phyloP scores from a whole-genome alignment of 1,140 invertebrate species.

The Caenorhabditis remanei region DNA sequence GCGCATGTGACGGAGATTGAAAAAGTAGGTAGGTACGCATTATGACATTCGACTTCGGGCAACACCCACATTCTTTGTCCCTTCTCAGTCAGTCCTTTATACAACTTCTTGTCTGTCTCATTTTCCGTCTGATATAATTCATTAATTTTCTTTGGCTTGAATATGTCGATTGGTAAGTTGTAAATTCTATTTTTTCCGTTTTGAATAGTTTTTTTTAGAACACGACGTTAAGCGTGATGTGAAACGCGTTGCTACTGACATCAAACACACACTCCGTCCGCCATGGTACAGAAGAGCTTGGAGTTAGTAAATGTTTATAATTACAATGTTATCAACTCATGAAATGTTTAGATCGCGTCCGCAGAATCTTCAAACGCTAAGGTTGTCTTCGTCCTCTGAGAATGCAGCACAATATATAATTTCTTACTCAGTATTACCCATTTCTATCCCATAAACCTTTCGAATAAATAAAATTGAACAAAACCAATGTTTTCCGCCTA shows the following conservation, averaged over 20 bases:
- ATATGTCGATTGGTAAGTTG: conserved; percentile 36
- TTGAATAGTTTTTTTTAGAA: neutral
- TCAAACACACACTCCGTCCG: conserved; percentile 57
- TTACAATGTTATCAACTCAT: neutral
- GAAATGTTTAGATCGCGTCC: conserved; percentile 52
- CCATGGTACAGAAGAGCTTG: conserved; percentile 63
- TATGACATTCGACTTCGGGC: conserved; percentile 40
- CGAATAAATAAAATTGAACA: neutral
- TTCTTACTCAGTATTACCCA: neutral
- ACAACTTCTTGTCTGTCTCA: neutral
- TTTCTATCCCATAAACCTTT: neutral
- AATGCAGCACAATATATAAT: neutral
- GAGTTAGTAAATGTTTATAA: neutral
- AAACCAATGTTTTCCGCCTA: no score
- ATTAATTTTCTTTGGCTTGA: neutral
- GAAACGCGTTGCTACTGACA: conserved; percentile 43
- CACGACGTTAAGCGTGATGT: conserved; percentile 48
- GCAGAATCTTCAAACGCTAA: conserved; percentile 37
- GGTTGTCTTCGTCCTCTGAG: no score
- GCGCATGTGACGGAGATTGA: conserved; percentile 16
- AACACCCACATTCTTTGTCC: conserved; percentile 52
- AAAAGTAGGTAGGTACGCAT: conserved; percentile 15
- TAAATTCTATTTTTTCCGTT: neutral
- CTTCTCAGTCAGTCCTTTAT: neutral
- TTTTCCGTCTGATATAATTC: no score